Percentiles rank a stretch among this genome's conserved stretches.
These are phyloP conservation scores for Alouatta palliata DNA, from an alignment of 2,113 vertebrate species.

Conservation along the genomic window DNA sequence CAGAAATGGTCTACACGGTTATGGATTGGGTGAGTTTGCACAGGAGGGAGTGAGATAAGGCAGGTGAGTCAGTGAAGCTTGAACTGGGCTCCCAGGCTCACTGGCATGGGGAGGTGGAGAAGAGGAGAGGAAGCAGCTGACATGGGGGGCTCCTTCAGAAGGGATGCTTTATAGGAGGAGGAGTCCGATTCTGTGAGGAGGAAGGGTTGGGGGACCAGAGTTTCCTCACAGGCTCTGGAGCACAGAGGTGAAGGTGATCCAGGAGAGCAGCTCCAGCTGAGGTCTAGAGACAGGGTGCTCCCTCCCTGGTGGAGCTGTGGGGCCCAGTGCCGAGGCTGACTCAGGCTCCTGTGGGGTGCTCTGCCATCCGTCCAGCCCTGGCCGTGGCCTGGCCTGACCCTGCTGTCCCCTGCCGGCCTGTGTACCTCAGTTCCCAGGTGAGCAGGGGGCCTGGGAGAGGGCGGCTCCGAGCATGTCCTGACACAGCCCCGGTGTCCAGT, in stretches of 20 bases:
- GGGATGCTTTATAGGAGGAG: too few relatives aligned
- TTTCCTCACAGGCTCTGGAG: fast-evolving
- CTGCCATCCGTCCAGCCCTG: not conserved
- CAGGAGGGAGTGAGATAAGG: too few relatives aligned
- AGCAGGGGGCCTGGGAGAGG: not conserved
- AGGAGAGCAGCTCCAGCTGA: not conserved
- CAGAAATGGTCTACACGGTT: too few relatives aligned
- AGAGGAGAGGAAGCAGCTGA: fast-evolving
- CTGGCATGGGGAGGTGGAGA: fast-evolving
- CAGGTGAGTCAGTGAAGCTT: fast-evolving
- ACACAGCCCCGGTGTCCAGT: not conserved
- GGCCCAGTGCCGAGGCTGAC: not conserved
- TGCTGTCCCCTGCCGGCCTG: not conserved
- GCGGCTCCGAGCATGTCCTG: not conserved
- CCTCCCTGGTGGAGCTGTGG: not conserved
- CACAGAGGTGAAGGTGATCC: not conserved
- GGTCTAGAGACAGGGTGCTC: fast-evolving
- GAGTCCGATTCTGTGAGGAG: too few relatives aligned
- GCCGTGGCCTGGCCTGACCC: not conserved
- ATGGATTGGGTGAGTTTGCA: too few relatives aligned
- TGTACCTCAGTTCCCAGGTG: not conserved
- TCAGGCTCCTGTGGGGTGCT: fast-evolving
- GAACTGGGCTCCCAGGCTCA: too few relatives aligned
- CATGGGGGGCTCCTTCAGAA: fast-evolving
- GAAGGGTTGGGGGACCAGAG: fast-evolving